Evolutionary conservation across 2,113 vertebrate genomes (phyloP).

Genomic region (Plecotus auritus): DNA sequence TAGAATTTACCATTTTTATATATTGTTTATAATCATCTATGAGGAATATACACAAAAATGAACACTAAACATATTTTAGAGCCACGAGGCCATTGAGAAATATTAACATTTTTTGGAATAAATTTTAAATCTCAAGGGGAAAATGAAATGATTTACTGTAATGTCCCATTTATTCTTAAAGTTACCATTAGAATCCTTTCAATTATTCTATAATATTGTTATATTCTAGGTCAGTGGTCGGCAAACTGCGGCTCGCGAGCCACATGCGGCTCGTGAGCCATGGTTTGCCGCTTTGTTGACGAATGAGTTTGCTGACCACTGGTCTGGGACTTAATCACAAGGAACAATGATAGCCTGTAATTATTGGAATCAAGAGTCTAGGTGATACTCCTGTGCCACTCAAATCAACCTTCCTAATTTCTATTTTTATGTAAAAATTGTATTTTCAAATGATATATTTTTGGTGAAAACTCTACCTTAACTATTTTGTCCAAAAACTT

Average conservation of each 20-base stretch:
- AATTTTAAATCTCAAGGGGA: background rate
- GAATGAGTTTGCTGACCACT: too few species aligned
- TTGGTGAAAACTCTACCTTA: background rate
- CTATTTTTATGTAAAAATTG: background rate
- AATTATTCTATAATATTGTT: background rate
- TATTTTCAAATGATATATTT: slow-evolving; percentile 17
- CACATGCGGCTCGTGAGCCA: too few species aligned
- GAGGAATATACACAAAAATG: background rate
- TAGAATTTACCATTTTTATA: background rate
- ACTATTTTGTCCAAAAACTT: background rate
- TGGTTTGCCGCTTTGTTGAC: too few species aligned
- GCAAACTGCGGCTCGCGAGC: too few species aligned
- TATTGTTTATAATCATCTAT: background rate
- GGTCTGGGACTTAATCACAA: too few species aligned
- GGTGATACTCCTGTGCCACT: background rate
- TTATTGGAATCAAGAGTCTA: background rate
- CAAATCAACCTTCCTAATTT: background rate
- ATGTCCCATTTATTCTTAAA: background rate
- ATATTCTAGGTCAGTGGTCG: background rate
- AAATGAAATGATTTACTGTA: background rate
- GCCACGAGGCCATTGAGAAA: background rate
- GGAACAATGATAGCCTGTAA: too few species aligned
- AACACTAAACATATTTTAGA: background rate
- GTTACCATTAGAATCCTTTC: background rate
- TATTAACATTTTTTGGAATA: background rate